phyloP scores from a whole-genome alignment of 2,113 vertebrate genomes.

The Bolborhynchus lineola region DNA sequence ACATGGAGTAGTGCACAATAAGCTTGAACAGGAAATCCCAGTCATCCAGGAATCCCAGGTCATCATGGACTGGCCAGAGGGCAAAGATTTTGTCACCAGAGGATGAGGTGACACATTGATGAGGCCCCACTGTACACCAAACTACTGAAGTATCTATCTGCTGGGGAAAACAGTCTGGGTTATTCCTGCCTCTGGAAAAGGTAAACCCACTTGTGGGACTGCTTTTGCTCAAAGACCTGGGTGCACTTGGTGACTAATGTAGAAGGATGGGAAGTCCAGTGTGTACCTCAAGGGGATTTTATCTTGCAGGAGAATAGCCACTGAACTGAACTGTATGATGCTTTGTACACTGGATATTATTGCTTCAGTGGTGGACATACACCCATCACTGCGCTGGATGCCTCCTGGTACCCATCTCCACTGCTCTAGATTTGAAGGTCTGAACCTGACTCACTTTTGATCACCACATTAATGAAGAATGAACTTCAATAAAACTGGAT shows the following conservation, averaged over 20 bases:
- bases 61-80: neutral
- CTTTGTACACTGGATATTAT: neutral
- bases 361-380: neutral
- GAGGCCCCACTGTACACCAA: neutral
- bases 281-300: neutral
- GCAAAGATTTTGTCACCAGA: neutral
- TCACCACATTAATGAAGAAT: neutral
- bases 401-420: neutral
- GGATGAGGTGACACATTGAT: neutral
- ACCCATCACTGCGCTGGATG: neutral
- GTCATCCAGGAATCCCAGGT: neutral
- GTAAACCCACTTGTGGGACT: neutral
- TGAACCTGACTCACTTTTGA: neutral
- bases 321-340: neutral
- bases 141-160: neutral
- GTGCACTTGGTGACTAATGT: neutral
- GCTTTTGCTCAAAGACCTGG: neutral
- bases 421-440: neutral
- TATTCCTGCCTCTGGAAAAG: neutral
- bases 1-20: neutral
- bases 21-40: neutral
- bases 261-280: neutral
- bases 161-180: neutral
- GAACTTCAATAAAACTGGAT: neutral
- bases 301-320: neutral